These are phyloP conservation scores for Xiphorhynchus elegans DNA, from an alignment of 2,113 vertebrate genomes.

Conservation along the genomic window DNA sequence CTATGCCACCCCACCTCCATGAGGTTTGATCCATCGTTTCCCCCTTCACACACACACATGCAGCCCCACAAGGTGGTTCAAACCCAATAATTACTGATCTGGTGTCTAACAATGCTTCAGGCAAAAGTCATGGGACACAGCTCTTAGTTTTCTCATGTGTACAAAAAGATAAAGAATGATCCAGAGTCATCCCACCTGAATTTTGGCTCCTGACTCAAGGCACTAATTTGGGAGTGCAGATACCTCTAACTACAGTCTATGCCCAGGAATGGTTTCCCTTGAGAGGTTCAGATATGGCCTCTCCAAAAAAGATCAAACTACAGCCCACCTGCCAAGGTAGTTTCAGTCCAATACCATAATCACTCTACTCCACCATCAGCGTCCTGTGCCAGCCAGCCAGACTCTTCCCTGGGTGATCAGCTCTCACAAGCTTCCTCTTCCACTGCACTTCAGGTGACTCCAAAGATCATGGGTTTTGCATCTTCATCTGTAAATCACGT, in stretches of 20 bases:
- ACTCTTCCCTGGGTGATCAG: accelerated
- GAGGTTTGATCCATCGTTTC: too few species aligned
- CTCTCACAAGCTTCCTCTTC: background rate
- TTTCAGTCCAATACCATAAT: accelerated
- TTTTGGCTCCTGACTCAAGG: background rate
- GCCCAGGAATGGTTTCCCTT: background rate
- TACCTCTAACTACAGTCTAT: background rate
- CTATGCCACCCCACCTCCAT: too few species aligned
- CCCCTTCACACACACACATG: too few species aligned
- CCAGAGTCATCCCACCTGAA: background rate
- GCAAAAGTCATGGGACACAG: accelerated
- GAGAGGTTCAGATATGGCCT: background rate
- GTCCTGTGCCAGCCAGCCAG: background rate
- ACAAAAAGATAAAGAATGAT: background rate
- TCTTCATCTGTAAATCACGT: background rate
- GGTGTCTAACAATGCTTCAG: background rate
- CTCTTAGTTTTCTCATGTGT: background rate
- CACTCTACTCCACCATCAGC: background rate
- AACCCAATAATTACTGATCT: too few species aligned
- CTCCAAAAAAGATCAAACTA: background rate
- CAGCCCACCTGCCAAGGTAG: background rate
- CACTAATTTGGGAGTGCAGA: background rate
- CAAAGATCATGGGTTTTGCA: background rate
- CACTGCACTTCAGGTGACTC: background rate
- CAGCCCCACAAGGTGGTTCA: too few species aligned